Conservation (phyloP, 2,797 vertebrate genomes). For the Lophius americanus region DNA sequence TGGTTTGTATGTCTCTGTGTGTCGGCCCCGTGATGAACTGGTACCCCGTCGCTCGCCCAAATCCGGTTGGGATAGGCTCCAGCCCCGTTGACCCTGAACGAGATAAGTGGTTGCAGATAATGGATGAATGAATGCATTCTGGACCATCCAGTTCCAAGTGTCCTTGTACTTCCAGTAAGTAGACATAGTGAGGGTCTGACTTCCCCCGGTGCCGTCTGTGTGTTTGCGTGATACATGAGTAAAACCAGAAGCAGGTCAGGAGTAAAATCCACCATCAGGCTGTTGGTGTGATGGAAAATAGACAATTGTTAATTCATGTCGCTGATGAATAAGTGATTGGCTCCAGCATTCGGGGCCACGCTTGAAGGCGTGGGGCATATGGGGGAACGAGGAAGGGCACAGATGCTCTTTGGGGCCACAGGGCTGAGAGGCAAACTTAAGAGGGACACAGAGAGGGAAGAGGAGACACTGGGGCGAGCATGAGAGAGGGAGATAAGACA, state of each 20-base stretch:
- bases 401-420: conserved; percentile 76
- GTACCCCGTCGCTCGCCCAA: too few relatives aligned
- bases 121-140: neutral
- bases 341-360: conserved; percentile 58
- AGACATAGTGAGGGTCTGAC: conserved; percentile 12
- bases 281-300: conserved; percentile 75
- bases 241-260: conserved; percentile 66
- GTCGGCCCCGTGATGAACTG: too few relatives aligned
- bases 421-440: conserved; percentile 64
- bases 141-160: neutral
- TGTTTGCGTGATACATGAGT: conserved; percentile 40
- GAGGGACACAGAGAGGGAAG: conserved; percentile 46
- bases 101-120: too few relatives aligned
- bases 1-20: too few relatives aligned
- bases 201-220: conserved; percentile 8
- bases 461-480: conserved; percentile 36
- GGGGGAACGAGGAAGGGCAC: conserved; percentile 65
- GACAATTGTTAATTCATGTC: conserved; percentile 75
- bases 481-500: conserved; percentile 31
- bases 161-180: neutral
- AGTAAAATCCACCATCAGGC: conserved; percentile 63
- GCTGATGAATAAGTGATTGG: conserved; percentile 75
- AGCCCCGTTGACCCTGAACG: too few relatives aligned
- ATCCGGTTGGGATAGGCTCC: too few relatives aligned
- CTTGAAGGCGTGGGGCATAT: conserved; percentile 78